phyloP scores from a whole-genome alignment of 2,888 invertebrate genomes.

The Melanotus villosus region DNA sequence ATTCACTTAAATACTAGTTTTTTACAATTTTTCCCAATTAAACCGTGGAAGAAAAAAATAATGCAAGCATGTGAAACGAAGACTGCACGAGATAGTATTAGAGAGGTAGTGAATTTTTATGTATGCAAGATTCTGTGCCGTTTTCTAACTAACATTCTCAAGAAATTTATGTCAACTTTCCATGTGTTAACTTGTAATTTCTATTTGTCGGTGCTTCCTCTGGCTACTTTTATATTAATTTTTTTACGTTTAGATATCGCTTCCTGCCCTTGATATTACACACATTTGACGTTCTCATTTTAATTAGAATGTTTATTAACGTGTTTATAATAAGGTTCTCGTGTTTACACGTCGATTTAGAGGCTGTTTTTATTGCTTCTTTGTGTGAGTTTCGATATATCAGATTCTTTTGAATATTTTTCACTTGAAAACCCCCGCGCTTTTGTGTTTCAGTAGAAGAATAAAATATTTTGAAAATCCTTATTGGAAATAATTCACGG shows the following conservation, averaged over 20 bases:
- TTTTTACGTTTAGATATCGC: slow-evolving; percentile 34
- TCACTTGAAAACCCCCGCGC: no score
- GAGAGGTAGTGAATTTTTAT: slow-evolving; percentile 37
- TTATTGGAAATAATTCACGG: no score
- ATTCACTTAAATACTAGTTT: no score
- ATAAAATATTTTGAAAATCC: no score
- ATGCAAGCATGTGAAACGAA: slow-evolving; percentile 10
- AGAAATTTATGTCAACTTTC: slow-evolving; percentile 48
- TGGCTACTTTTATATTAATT: slow-evolving; percentile 31
- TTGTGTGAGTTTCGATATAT: no score
- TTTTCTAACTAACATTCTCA: slow-evolving; percentile 36
- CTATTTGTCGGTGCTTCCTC: slow-evolving; percentile 42
- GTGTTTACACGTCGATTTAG: no score
- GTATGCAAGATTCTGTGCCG: slow-evolving; percentile 37
- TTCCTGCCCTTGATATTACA: slow-evolving; percentile 36
- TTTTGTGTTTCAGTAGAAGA: no score
- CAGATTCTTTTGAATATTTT: no score
- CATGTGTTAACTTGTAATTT: slow-evolving; percentile 40
- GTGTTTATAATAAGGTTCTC: no score
- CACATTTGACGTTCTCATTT: slow-evolving; percentile 5
- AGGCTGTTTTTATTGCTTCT: no score
- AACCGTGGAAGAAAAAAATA: not conserved
- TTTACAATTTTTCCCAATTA: slow-evolving; percentile 2
- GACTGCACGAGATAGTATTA: slow-evolving; percentile 18
- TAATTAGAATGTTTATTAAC: not conserved